Percentiles rank a stretch among this genome's conserved stretches.
phyloP scores from a whole-genome alignment of 2,797 vertebrate genomes.

The Capromys pilorides region DNA sequence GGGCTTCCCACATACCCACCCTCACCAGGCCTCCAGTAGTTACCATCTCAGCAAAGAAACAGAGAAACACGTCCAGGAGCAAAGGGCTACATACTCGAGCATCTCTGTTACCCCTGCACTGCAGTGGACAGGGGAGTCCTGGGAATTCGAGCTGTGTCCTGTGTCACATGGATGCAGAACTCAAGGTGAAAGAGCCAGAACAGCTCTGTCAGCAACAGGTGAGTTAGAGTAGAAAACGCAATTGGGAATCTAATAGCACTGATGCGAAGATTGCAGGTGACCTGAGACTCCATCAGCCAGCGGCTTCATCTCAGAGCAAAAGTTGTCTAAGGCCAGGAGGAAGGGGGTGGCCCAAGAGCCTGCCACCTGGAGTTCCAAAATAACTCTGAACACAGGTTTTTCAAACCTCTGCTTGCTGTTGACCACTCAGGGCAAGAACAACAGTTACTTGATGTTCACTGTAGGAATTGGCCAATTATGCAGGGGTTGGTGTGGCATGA shows the following conservation, averaged over 20 bases:
- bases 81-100: background rate
- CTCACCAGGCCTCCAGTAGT: background rate
- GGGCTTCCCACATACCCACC: background rate
- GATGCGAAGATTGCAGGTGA: background rate
- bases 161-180: no score
- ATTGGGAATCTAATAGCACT: background rate
- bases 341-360: background rate
- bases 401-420: background rate
- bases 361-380: background rate
- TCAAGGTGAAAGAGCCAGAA: background rate
- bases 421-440: background rate
- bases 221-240: background rate
- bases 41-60: background rate
- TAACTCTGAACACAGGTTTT: background rate
- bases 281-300: background rate
- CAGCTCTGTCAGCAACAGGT: no score
- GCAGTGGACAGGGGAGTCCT: background rate
- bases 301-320: background rate
- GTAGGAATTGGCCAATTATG: background rate
- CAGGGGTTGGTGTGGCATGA: accelerated
- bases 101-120: background rate
- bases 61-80: background rate
- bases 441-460: background rate
- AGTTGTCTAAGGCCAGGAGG: background rate
- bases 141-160: background rate